Base-by-base conservation (phyloP, 1,140 invertebrate genomes). In the Drosophila erecta region DNA sequence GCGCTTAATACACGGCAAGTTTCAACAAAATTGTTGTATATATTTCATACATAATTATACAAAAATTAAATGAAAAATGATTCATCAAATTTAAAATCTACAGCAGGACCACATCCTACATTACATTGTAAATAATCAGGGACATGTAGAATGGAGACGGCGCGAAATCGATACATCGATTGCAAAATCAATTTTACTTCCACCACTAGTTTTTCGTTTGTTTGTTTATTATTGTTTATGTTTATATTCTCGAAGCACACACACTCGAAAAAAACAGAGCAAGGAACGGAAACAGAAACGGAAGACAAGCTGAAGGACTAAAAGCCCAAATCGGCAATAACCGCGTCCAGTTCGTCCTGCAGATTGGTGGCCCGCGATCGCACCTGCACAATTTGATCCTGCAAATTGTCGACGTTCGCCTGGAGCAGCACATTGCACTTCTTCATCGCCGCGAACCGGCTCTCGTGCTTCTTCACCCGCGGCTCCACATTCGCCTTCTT, bases 391-490 rank as follows among this genome's bases (percentile, higher is more conserved):
- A 97, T 94, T 90, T 97, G 96, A 86, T 98, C 97, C 92, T 97
- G 96, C 35, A 97, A 92, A 83, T 96, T 93, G 91, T 97, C 97
- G 2, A 97, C 95, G 90, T 97, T 97, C 3, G 96, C 95, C 93
- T 97, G 96, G 8, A 97, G 93, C 70, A 97, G 93, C 77, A 96
- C 96, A 85, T 97, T 97, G 66, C 96, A 96, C 90, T 97, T 97
- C 92, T 96, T 97, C 75, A 97, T 92, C 1, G 96, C 95, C 24
- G 95, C 94, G 1, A 97, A 92, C 60, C 95, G 94, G 54, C 95
- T 95, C 91, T 97, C 97, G 85, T 97, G 95, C 47, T 95, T 94
- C 81, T 96, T 97, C 2, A 94, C 91, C 46, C 94, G 93, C 70
- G 91, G 93, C 33, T 93, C 92, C 11, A 95, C 92, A 77, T 95